phyloP scores from a whole-genome alignment of 2,797 vertebrate species.

The Phoeniculus purpureus region DNA sequence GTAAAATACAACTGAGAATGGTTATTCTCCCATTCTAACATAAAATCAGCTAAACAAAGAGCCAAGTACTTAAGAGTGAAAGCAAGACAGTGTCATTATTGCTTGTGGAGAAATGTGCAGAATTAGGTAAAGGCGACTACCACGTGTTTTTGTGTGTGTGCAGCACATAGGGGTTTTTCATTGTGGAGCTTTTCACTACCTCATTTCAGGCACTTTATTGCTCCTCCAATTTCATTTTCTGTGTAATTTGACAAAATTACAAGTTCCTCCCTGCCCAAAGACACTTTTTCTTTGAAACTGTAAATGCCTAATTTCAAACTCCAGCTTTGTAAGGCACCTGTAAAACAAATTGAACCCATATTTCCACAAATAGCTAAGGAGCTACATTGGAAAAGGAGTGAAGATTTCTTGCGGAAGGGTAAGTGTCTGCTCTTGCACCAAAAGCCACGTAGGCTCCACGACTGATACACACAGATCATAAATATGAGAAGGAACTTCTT shows the following conservation, averaged over 20 bases:
- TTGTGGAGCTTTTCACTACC: slow-evolving; percentile 36
- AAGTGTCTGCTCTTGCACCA: not conserved
- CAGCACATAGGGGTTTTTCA: slow-evolving; percentile 13
- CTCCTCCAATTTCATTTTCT: slow-evolving; percentile 61
- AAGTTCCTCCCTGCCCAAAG: slow-evolving; percentile 19
- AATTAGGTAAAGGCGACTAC: not conserved
- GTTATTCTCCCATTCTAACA: slow-evolving; percentile 3
- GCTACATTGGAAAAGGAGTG: not conserved
- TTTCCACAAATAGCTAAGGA: not conserved
- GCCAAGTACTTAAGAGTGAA: slow-evolving; percentile 16
- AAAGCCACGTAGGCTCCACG: not conserved
- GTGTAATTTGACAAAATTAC: slow-evolving; percentile 61
- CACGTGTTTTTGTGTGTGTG: not conserved
- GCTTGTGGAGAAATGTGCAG: not conserved
- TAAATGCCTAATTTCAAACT: slow-evolving; percentile 35
- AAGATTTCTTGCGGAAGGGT: not conserved
- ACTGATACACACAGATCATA: not conserved
- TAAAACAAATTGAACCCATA: slow-evolving; percentile 37
- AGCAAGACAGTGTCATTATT: not conserved
- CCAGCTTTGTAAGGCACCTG: slow-evolving; percentile 11
- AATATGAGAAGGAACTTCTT: too few relatives aligned
- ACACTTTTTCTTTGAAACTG: slow-evolving; percentile 32
- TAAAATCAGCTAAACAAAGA: slow-evolving; percentile 18
- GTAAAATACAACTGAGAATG: not conserved
- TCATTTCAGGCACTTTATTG: slow-evolving; percentile 49